Evolutionary conservation across 64 coral and sea anemone species (phyloP).

Genomic region (Montipora capricornis): DNA sequence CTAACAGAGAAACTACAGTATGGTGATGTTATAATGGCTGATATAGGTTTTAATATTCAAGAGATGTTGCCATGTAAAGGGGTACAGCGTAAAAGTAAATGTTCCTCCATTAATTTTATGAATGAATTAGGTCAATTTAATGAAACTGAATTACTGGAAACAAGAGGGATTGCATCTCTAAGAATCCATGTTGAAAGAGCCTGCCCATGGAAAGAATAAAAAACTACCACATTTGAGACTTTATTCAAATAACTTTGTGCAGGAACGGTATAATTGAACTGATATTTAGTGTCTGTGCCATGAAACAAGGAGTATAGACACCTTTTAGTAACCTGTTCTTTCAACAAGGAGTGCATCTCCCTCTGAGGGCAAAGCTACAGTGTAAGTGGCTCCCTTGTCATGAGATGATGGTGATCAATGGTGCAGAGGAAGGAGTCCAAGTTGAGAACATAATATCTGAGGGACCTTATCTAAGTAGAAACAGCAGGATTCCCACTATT

Average conservation of each 20-base stretch:
- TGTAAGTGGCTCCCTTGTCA: too few species aligned
- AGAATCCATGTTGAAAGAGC: constrained; percentile 66
- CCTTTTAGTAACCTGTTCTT: too few species aligned
- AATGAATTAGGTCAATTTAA: constrained; percentile 69
- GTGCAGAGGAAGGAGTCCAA: too few species aligned
- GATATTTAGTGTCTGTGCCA: too few species aligned
- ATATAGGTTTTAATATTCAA: constrained; percentile 23
- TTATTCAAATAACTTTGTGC: constrained; percentile 23
- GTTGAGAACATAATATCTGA: too few species aligned
- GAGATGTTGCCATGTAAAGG: constrained; percentile 66
- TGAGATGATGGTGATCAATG: too few species aligned
- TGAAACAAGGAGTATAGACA: too few species aligned
- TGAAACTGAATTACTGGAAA: constrained; percentile 66
- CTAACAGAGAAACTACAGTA: not conserved
- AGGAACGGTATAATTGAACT: not conserved
- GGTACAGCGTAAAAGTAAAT: constrained; percentile 57
- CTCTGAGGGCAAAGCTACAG: too few species aligned
- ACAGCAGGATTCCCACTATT: too few species aligned
- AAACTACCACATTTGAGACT: constrained; percentile 76
- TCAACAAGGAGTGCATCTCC: too few species aligned
- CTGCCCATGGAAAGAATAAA: constrained; percentile 51
- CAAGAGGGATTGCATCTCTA: constrained; percentile 54
- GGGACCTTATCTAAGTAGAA: too few species aligned
- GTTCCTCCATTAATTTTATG: constrained; percentile 67
- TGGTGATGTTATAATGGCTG: constrained; percentile 74